These are phyloP conservation scores for Trissolcus brochymenae DNA, from an alignment of 2,888 invertebrate species.

Conservation along the genomic window DNA sequence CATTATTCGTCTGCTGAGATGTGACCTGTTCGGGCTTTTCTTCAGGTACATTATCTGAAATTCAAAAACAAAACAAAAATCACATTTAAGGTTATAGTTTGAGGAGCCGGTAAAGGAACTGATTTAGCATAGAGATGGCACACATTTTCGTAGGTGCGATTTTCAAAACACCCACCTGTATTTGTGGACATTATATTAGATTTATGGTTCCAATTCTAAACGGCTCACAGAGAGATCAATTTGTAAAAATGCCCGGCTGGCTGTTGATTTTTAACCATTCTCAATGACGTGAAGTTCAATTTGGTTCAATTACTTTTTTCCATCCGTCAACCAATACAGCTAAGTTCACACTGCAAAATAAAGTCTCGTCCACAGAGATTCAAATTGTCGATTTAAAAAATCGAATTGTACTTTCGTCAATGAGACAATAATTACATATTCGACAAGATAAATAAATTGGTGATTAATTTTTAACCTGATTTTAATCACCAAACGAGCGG, in stretches of 20 bases:
- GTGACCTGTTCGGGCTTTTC: conserved; percentile 69
- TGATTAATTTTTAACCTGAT: too few relatives aligned
- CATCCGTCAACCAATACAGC: conserved; percentile 1
- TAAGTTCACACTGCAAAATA: conserved; percentile 15
- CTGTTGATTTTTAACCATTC: background rate
- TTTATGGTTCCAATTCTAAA: background rate
- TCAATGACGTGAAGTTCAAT: background rate
- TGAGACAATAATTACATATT: too few relatives aligned
- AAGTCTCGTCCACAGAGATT: background rate
- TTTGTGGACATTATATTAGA: conserved; percentile 19
- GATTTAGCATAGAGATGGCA: background rate
- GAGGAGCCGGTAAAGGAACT: background rate
- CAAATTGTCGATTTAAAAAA: too few relatives aligned
- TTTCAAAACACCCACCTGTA: conserved; percentile 13
- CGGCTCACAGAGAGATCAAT: background rate
- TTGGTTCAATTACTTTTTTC: background rate
- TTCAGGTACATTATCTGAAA: conserved; percentile 60
- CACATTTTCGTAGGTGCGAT: background rate
- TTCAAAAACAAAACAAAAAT: conserved; percentile 6
- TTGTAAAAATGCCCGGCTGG: background rate
- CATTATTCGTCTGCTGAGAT: conserved; percentile 65
- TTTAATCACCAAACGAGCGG: too few relatives aligned
- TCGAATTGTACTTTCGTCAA: too few relatives aligned
- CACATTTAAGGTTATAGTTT: conserved; percentile 21
- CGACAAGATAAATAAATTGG: too few relatives aligned